These are phyloP conservation scores for Pogonognathellus flavescens DNA, from an alignment of 1,140 invertebrate genomes.

Conservation along the genomic window DNA sequence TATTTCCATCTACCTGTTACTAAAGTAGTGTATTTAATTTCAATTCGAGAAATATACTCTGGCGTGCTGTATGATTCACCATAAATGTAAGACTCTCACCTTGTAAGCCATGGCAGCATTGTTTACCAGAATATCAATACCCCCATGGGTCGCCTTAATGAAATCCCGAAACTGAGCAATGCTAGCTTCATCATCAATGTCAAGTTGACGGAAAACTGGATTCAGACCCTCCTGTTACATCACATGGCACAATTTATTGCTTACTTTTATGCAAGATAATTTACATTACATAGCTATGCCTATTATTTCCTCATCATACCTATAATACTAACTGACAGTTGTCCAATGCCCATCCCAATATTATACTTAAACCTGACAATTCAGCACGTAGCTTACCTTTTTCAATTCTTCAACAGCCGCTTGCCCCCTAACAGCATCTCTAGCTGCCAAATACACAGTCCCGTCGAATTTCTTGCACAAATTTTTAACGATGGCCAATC, in stretches of 20 bases:
- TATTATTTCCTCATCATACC: no score
- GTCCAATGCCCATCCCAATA: no score
- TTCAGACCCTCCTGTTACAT: conserved; percentile 69
- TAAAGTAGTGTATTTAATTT: no score
- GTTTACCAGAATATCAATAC: conserved; percentile 85
- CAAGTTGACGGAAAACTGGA: conserved; percentile 77
- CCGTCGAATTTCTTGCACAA: conserved; percentile 73
- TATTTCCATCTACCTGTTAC: background rate
- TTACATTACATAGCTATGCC: no score
- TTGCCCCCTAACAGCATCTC: conserved; percentile 74
- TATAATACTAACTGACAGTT: no score
- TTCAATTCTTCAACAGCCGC: conserved; percentile 75
- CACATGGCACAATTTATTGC: background rate
- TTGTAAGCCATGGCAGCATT: conserved; percentile 87
- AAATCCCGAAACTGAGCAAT: conserved; percentile 75
- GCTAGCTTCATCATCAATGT: conserved; percentile 76
- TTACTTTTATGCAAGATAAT: background rate
- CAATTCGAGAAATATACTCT: no score
- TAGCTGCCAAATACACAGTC: conserved; percentile 77
- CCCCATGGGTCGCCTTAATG: conserved; percentile 78
- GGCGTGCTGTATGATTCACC: no score
- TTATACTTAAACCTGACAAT: no score
- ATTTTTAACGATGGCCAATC: background rate
- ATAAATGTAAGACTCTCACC: conserved; percentile 64
- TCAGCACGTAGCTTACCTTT: conserved; percentile 69